Evolutionary conservation across 2,888 invertebrate species (phyloP).

Genomic region (Rhamnusium bicolor): DNA sequence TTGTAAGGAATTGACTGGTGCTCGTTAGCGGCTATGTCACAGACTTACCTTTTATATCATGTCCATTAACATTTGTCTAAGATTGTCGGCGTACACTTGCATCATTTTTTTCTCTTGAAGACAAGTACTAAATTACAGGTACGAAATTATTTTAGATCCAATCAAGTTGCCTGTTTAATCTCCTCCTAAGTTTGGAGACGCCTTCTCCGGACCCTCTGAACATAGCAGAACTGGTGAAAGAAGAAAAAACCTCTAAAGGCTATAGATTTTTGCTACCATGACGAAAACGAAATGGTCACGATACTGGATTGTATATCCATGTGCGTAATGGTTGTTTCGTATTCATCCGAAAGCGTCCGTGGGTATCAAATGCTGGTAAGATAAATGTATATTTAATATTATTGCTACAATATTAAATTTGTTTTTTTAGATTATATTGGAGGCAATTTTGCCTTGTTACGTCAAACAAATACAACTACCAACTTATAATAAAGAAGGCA

Average conservation of each 20-base stretch:
- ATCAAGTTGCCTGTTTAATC: conserved; percentile 92
- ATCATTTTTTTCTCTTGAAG: too few species aligned
- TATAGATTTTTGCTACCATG: conserved; percentile 98
- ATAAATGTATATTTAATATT: conserved; percentile 41
- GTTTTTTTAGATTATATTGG: conserved; percentile 86
- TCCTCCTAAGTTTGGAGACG: conserved; percentile 92
- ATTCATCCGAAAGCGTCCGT: conserved; percentile 94
- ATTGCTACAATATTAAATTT: not conserved
- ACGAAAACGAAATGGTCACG: conserved; percentile 97
- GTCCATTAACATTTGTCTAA: too few species aligned
- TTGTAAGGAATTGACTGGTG: too few species aligned
- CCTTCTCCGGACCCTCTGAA: conserved; percentile 95
- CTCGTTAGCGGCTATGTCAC: too few species aligned
- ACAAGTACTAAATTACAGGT: not conserved
- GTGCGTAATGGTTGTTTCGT: conserved; percentile 99
- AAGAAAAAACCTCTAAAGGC: conserved; percentile 93
- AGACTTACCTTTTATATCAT: too few species aligned
- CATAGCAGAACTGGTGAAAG: conserved; percentile 93
- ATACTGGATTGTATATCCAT: conserved; percentile 98
- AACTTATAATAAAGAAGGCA: conserved; percentile 90
- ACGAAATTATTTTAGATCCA: conserved; percentile 70
- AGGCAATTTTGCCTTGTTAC: conserved; percentile 97
- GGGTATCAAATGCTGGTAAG: conserved; percentile 93
- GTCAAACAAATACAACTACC: conserved; percentile 94
- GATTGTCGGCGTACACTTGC: too few species aligned